Evolutionary conservation across 1,140 invertebrate genomes (phyloP).

Genomic region (Eupristina koningsbergeri): DNA sequence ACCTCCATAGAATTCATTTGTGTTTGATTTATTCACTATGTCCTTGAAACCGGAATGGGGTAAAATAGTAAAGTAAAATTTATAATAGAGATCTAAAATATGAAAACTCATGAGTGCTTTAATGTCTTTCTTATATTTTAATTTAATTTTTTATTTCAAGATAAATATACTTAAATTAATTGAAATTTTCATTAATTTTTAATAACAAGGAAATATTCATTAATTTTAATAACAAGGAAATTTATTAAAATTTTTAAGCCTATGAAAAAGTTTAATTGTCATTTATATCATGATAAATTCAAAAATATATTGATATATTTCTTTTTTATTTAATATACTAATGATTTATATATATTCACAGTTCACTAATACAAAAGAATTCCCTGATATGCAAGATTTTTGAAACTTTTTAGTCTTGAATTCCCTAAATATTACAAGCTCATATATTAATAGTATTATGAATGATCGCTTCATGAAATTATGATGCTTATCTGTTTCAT

Average conservation of each 20-base stretch:
- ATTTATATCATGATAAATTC: conserved; percentile 23
- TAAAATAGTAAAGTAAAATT: conserved; percentile 31
- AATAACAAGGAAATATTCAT: conserved; percentile 2
- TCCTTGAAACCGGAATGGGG: conserved; percentile 69
- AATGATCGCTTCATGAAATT: conserved; percentile 47
- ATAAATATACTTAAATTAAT: not conserved
- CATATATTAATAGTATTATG: conserved; percentile 55
- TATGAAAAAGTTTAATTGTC: not conserved
- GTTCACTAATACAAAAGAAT: conserved; percentile 57
- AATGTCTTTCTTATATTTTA: not conserved
- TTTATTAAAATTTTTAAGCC: conserved; percentile 6
- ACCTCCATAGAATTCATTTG: conserved; percentile 48
- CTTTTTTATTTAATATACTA: conserved; percentile 7
- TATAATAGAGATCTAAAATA: not conserved
- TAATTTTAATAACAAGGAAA: conserved; percentile 14
- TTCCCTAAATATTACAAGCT: conserved; percentile 62
- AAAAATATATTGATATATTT: conserved; percentile 1
- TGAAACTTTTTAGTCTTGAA: conserved; percentile 62
- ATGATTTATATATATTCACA: conserved; percentile 24
- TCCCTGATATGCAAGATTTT: conserved; percentile 65
- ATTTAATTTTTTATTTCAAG: conserved; percentile 28
- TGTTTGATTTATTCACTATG: conserved; percentile 60
- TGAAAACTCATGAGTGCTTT: not conserved
- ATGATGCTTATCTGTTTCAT: not conserved
- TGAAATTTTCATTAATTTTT: conserved; percentile 24